Conservation (phyloP, 1,140 invertebrate genomes). For the Euwallacea fornicatus region DNA sequence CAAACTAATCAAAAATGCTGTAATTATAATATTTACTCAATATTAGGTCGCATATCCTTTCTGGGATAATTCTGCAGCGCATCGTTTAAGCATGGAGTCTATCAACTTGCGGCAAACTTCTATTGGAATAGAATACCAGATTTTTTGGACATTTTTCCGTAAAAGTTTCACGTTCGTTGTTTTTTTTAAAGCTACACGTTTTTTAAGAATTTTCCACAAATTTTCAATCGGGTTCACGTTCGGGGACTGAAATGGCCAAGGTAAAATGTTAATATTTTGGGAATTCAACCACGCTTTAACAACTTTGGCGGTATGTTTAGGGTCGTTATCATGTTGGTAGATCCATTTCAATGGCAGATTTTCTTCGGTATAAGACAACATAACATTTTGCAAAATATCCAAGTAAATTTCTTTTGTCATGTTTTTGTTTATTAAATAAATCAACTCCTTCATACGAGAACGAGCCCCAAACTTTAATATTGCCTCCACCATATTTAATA, state of each 20-base stretch:
- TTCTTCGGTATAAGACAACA: not conserved
- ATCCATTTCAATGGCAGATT: slow-evolving; percentile 4
- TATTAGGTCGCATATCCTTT: slow-evolving; percentile 8
- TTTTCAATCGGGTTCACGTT: not conserved
- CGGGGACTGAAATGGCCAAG: slow-evolving; percentile 3
- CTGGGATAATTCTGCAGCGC: not conserved
- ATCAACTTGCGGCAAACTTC: slow-evolving; percentile 1
- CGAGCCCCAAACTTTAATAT: slow-evolving; percentile 8
- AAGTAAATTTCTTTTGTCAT: slow-evolving; percentile 10
- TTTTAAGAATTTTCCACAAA: slow-evolving; percentile 3
- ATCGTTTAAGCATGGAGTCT: not conserved
- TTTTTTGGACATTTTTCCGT: slow-evolving; percentile 8
- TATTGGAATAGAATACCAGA: not conserved
- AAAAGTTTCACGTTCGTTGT: not conserved
- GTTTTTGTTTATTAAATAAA: slow-evolving; percentile 6
- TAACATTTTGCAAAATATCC: slow-evolving; percentile 5
- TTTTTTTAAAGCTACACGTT: not conserved
- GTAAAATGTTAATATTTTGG: slow-evolving; percentile 10
- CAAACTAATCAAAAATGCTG: not conserved
- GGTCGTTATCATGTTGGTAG: slow-evolving; percentile 6
- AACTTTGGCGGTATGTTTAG: slow-evolving; percentile 3
- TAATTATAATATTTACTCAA: not conserved
- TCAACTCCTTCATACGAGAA: slow-evolving; percentile 7
- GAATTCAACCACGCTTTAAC: slow-evolving; percentile 10
- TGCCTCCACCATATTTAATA: slow-evolving; percentile 2